These are phyloP conservation scores for Neoascia interrupta DNA, from an alignment of 2,888 invertebrate species.

Conservation along the genomic window DNA sequence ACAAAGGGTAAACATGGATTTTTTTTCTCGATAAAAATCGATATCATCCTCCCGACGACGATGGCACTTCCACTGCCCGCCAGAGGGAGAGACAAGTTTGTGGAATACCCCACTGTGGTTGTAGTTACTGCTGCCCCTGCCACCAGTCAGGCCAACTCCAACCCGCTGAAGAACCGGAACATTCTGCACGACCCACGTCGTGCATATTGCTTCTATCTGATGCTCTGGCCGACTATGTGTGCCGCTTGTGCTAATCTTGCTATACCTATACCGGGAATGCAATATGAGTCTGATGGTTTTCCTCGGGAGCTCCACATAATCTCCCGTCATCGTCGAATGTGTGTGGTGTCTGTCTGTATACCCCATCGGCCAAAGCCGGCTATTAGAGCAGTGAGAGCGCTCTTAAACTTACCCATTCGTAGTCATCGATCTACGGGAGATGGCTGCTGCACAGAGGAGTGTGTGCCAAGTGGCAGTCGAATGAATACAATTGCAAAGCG, in stretches of 20 bases:
- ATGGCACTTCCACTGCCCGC: neutral
- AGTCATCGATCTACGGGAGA: slow-evolving; percentile 49
- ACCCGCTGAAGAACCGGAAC: slow-evolving; percentile 54
- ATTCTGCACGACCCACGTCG: slow-evolving; percentile 21
- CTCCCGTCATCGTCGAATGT: slow-evolving; percentile 26
- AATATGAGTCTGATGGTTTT: slow-evolving; percentile 31
- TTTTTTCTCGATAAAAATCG: slow-evolving; percentile 45
- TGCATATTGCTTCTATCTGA: slow-evolving; percentile 10
- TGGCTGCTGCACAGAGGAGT: slow-evolving; percentile 25
- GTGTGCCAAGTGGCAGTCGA: slow-evolving; percentile 42
- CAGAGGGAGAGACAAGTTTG: slow-evolving; percentile 4
- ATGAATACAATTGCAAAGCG: slow-evolving; percentile 61
- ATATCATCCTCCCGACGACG: slow-evolving; percentile 24
- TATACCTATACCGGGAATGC: slow-evolving; percentile 9
- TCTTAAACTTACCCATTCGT: slow-evolving; percentile 29
- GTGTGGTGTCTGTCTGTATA: slow-evolving; percentile 27
- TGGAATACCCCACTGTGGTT: slow-evolving; percentile 5
- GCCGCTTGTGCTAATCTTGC: slow-evolving; percentile 26
- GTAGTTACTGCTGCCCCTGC: neutral
- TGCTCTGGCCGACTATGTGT: neutral
- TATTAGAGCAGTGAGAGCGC: slow-evolving; percentile 38
- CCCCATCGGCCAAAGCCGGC: slow-evolving; percentile 27
- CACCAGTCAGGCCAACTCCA: slow-evolving; percentile 17
- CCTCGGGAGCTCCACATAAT: slow-evolving; percentile 25
- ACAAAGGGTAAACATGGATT: slow-evolving; percentile 43